Evolutionary conservation across 30 jellyfish, hydroid and myxozoan genomes (phyloP).

Genomic region (Sanderia malayensis): DNA sequence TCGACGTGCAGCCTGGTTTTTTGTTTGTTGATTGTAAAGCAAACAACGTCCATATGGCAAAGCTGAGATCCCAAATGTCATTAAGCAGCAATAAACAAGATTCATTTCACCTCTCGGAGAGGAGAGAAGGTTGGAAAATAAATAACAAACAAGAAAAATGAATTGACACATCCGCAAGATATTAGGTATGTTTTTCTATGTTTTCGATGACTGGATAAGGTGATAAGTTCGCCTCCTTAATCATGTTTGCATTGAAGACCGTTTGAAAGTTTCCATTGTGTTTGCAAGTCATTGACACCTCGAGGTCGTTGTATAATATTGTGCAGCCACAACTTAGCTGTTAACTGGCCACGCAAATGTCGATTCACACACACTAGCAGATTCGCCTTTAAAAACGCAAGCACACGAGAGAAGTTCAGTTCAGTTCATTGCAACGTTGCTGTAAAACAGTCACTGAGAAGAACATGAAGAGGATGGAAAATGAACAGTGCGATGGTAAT

Average conservation of each 20-base stretch:
- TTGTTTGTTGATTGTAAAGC: conserved; percentile 24
- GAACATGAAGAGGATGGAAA: too few species aligned
- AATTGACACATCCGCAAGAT: conserved; percentile 3
- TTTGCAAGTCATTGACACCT: conserved; percentile 34
- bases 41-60: conserved; percentile 39
- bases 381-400: neutral
- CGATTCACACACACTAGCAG: conserved; percentile 32
- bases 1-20: neutral
- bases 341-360: conserved; percentile 31
- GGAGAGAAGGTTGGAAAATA: neutral
- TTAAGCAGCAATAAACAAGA: conserved; percentile 2
- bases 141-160: conserved; percentile 32
- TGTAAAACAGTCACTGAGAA: too few species aligned
- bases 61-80: neutral
- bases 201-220: neutral
- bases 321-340: conserved; percentile 14
- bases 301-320: conserved; percentile 5
- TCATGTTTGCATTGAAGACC: conserved; percentile 21
- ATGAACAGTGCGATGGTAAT: neutral
- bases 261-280: conserved; percentile 25
- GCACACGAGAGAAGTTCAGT: neutral
- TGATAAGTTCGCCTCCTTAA: conserved; percentile 53
- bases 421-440: neutral
- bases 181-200: conserved; percentile 11
- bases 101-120: conserved; percentile 9